A percentile compares a stretch with the other conserved stretches of the same genome.
phyloP scores from a whole-genome alignment of 2,888 invertebrate genomes.

The Brachylomia viminalis region DNA sequence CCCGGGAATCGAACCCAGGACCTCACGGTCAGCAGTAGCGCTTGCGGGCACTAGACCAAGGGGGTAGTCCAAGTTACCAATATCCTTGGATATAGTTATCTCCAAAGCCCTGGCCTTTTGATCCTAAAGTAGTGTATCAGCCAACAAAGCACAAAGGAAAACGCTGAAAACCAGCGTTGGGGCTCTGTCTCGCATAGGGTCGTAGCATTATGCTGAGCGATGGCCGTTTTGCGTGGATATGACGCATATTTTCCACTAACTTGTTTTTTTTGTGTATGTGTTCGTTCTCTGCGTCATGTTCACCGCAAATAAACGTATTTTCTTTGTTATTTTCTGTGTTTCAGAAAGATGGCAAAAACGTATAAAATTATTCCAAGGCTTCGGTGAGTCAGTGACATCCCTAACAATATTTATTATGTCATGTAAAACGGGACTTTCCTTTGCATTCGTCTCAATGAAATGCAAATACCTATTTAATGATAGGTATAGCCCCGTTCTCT shows the following conservation, averaged over 20 bases:
- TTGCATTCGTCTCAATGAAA: background rate
- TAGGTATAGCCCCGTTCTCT: background rate
- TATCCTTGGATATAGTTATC: background rate
- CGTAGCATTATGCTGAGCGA: no score
- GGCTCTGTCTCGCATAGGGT: no score
- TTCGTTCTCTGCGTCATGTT: no score
- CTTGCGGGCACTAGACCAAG: no score
- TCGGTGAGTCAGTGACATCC: slow-evolving; percentile 32
- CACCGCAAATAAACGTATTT: no score
- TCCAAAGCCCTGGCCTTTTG: background rate
- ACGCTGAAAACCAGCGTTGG: no score
- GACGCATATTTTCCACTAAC: no score
- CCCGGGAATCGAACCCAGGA: background rate
- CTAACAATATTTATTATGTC: background rate
- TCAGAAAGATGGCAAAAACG: background rate
- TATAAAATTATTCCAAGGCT: background rate
- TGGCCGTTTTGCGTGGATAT: no score
- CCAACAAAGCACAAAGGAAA: no score
- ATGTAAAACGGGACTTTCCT: slow-evolving; percentile 30
- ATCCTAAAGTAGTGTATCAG: background rate
- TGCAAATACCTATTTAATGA: background rate
- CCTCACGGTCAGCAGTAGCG: no score
- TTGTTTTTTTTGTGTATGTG: no score
- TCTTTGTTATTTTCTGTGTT: no score
- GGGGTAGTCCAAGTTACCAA: background rate